Evolutionary conservation across 2,113 vertebrate genomes (phyloP).

Genomic region (Leucosticte australis): DNA sequence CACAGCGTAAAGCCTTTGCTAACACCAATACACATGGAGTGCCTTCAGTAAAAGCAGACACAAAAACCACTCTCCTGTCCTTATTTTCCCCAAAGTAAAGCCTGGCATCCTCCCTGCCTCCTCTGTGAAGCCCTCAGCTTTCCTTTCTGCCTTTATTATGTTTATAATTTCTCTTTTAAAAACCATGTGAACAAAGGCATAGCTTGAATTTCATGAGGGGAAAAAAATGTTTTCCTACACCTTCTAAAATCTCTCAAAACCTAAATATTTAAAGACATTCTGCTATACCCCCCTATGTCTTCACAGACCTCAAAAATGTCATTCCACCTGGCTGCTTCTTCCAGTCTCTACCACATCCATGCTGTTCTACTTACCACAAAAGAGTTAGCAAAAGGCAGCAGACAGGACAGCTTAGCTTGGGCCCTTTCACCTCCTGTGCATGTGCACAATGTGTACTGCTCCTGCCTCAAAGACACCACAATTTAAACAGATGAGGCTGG

Average conservation of each 20-base stretch:
- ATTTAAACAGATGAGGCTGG: not conserved
- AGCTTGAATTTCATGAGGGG: not conserved
- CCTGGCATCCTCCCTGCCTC: not conserved
- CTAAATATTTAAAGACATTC: not conserved
- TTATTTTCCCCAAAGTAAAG: not conserved
- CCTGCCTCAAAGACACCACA: not conserved
- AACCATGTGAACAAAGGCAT: not conserved
- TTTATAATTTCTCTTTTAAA: not conserved
- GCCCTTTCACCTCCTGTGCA: not conserved
- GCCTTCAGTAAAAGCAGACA: not conserved
- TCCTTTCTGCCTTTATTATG: not conserved
- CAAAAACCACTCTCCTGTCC: not conserved
- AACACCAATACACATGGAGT: not conserved
- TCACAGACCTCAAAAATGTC: not conserved
- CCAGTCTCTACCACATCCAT: not conserved
- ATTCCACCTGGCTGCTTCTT: not conserved
- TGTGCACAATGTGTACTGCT: not conserved
- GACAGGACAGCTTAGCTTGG: not conserved
- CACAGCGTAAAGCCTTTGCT: not conserved
- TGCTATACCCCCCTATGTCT: not conserved
- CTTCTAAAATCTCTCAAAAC: not conserved
- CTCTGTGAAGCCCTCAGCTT: not conserved
- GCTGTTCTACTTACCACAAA: not conserved
- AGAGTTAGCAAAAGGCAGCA: not conserved
- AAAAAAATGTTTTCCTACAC: not conserved